phyloP scores from a whole-genome alignment of 2,113 vertebrate species.

The Vireo altiloquus region DNA sequence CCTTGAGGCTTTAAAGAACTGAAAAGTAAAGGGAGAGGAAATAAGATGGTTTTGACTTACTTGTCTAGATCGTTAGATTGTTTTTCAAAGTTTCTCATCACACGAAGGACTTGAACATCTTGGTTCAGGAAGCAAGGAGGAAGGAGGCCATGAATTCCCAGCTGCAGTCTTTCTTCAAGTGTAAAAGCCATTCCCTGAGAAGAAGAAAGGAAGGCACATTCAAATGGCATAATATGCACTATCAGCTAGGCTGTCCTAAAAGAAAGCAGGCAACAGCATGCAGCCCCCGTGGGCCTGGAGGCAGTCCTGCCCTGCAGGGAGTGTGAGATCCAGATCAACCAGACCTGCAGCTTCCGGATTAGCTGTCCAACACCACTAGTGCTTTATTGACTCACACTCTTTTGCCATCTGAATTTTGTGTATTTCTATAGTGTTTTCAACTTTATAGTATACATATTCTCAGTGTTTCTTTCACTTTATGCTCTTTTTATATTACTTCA shows the following conservation, averaged over 20 bases:
- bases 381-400: not conserved
- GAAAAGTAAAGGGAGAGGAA: not conserved
- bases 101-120: slow-evolving; percentile 91
- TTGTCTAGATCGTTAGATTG: slow-evolving; percentile 90
- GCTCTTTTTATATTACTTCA: not conserved
- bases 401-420: not conserved
- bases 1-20: not conserved
- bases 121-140: slow-evolving; percentile 96
- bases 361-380: not conserved
- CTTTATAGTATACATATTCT: not conserved
- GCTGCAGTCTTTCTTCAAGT: slow-evolving; percentile 89
- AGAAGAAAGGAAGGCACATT: not conserved
- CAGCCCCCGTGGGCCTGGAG: not conserved
- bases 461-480: not conserved
- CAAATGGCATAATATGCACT: not conserved
- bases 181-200: slow-evolving; percentile 96
- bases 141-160: slow-evolving; percentile 95
- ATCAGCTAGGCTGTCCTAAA: not conserved
- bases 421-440: not conserved
- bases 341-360: not conserved
- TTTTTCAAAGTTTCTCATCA: slow-evolving; percentile 92
- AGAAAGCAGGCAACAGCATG: not conserved
- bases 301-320: not conserved
- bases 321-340: rapidly evolving
- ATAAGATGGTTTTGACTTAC: slow-evolving; percentile 66